Evolutionary conservation across 2,888 invertebrate genomes (phyloP), one percentile per base, ranked within the genome.

Genomic region (Phrixothrix hirtus): DNA sequence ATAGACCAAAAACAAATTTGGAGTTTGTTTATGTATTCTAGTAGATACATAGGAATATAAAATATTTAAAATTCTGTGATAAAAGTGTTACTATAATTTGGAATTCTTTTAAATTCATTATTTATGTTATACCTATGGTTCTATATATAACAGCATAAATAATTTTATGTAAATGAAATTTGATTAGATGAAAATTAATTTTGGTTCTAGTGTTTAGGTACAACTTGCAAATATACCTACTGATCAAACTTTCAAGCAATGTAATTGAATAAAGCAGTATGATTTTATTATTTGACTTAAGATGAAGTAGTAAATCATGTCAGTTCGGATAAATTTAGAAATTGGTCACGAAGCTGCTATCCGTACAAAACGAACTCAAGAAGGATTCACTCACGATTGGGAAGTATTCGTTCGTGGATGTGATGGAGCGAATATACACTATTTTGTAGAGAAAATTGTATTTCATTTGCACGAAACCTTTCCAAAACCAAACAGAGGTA

Each of bases 311-410:
- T 44, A 25, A 51, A 34, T 32, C 25, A 85, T 85, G 85, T 82
- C 84, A 68, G 83, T 89, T 61, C 85, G 85, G 73, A 89, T 95
- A 65, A 87, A 86, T 74, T 85, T 96, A 71, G 95, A 95, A 81
- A 88, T 95, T 74, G 96, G 96, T 60, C 96, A 97, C 77, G 85
- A 86, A 76, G 92, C 96, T 60, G 83, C 85, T 55, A 74, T 93
- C 63, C 86, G 90, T 68, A 84, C 85, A 43, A 89, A 90, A 73
- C 84, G 85, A 65, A 92, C 94, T 9, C 84, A 86, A 13, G 92
- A 94, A 73, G 95, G 94, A 35, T 95, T 92, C 74, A 97, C 96
- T 63, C 97, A 97, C 78, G 96, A 97, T 75, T 97, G 97, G 97
- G 92, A 92, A 75, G 87, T 97, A 43, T 96, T 89, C 78, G 92